Evolutionary conservation across 2,113 vertebrate genomes (phyloP), one percentile per base, ranked within the genome.

Genomic region (Eurystomus gularis): DNA sequence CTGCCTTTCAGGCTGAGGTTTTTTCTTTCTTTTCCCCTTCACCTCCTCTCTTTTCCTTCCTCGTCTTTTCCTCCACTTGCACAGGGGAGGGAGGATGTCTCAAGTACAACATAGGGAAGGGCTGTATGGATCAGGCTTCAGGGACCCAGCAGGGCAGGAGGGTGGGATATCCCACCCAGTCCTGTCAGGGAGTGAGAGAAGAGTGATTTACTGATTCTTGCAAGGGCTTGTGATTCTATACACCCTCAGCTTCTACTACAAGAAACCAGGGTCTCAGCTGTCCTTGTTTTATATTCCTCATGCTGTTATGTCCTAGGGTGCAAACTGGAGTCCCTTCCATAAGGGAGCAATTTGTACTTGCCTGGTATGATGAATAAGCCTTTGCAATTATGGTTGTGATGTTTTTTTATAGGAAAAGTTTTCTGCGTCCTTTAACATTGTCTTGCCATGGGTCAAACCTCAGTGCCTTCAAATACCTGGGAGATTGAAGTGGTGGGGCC

Each of bases 351-450:
- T 71, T 42, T 64, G 23, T 29, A 17, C 31, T 65, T 84, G 1
- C 21, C 5, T 57, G 54, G 10, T 23, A 31, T 13, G 11, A 40
- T 37, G 33, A n/a, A 69, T 17, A 78, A n/a, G 2, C 13, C 26
- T 16, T 82, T 7, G 7, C 29, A 35, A 1, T 51, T 21, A 1
- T 23, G 8, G 7, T 0, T 60, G 9, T 31, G 13, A n/a, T 6
- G n/a, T 61, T 70, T 21, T 55, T 62, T n/a, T 1, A 16, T 5
- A 46, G 9, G 5, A 46, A 81, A 77, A 65, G 1, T 10, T 62
- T 70, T 44, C 26, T 31, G 1, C 11, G 4, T 58, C 52, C 33
- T 83, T n/a, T n/a, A n/a, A n/a, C n/a, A n/a, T n/a, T n/a, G n/a
- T 48, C 35, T n/a, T 57, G 17, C 28, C 18, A 4, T 21, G 15